Conservation (phyloP, 53 echinoderm and acorn worm genomes). For the Echinarachnius parma region DNA sequence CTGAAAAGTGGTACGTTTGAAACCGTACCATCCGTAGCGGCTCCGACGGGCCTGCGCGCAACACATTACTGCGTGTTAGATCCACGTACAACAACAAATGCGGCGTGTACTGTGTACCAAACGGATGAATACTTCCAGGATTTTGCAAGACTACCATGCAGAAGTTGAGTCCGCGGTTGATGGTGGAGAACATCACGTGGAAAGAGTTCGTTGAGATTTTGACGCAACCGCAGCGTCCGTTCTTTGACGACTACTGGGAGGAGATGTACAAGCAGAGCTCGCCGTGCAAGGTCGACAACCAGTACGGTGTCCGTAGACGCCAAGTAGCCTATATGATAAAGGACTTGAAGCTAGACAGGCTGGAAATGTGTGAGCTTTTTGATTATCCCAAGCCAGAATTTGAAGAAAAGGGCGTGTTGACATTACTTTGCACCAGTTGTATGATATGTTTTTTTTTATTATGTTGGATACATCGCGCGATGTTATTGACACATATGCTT, state of each 20-base stretch:
- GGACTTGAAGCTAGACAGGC: slow-evolving; percentile 27
- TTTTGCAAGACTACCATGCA: slow-evolving; percentile 52
- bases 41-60: too few relatives aligned
- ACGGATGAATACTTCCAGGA: slow-evolving; percentile 55
- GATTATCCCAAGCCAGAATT: too few relatives aligned
- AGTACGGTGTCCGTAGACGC: slow-evolving; percentile 71
- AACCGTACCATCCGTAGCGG: too few relatives aligned
- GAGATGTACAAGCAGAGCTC: slow-evolving; percentile 65
- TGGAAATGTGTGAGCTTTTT: too few relatives aligned
- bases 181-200: slow-evolving; percentile 67
- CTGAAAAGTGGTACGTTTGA: too few relatives aligned
- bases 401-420: too few relatives aligned
- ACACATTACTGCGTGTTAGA: slow-evolving; percentile 50
- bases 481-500: too few relatives aligned
- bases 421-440: too few relatives aligned
- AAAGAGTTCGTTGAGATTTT: slow-evolving; percentile 56
- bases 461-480: too few relatives aligned
- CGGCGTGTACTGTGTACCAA: slow-evolving; percentile 33
- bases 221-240: slow-evolving; percentile 28
- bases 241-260: slow-evolving; percentile 74
- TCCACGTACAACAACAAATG: slow-evolving; percentile 64
- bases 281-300: slow-evolving; percentile 72
- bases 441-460: too few relatives aligned
- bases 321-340: slow-evolving; percentile 59
- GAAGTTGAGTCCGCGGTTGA: slow-evolving; percentile 33